Percentiles rank a stretch among this genome's conserved stretches.
Evolutionary conservation across 2,888 invertebrate genomes (phyloP).

Genomic region (Monopis laevigella): DNA sequence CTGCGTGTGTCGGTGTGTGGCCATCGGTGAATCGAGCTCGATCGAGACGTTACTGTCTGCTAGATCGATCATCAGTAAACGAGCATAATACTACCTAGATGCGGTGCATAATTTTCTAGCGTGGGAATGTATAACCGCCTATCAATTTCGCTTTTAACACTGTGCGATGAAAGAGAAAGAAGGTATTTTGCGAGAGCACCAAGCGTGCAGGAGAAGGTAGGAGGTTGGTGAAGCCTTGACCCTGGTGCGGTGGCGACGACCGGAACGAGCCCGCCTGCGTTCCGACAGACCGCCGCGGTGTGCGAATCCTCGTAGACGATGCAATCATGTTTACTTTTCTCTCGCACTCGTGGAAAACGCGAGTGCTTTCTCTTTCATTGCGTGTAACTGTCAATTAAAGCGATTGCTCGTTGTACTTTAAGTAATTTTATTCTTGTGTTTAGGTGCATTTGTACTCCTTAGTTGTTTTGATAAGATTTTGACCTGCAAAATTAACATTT

Average conservation of each 20-base stretch:
- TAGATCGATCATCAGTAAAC: no score
- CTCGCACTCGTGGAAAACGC: constrained; percentile 46
- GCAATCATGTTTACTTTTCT: constrained; percentile 32
- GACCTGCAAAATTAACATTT: no score
- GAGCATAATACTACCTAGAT: no score
- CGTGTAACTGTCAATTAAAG: constrained; percentile 5
- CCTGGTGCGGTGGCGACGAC: constrained; percentile 66
- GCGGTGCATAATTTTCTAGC: no score
- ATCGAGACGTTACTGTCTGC: no score
- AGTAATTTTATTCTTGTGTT: no score
- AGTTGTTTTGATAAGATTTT: no score
- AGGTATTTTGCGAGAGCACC: constrained; percentile 32
- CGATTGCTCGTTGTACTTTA: no score
- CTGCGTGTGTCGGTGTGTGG: no score
- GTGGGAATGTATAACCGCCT: constrained; percentile 28
- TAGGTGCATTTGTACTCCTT: no score
- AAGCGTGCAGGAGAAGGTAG: constrained; percentile 53
- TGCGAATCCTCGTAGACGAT: constrained; percentile 31
- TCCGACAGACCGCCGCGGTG: constrained; percentile 36
- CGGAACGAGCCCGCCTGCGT: constrained; percentile 53
- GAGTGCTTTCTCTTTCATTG: constrained; percentile 47
- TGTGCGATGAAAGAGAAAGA: constrained; percentile 33
- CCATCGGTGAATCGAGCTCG: no score
- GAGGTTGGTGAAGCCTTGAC: constrained; percentile 49
- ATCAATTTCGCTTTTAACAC: constrained; percentile 54